Evolutionary conservation across 2,888 invertebrate species (phyloP), one percentile per base, ranked within the genome.

Genomic region (Campaea margaritaria): DNA sequence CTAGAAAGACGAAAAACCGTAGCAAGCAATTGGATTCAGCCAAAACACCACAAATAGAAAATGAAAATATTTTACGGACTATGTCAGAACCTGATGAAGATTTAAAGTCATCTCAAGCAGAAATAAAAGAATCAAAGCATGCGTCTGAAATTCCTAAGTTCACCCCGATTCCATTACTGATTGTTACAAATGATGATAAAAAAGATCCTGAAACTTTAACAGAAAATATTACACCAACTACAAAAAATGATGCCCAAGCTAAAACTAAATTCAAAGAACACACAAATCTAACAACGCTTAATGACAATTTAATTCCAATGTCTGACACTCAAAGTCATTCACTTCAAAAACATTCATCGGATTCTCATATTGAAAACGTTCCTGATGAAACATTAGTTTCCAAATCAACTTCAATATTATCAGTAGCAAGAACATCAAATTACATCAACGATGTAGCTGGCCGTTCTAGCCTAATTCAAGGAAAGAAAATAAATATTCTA

Each of bases 1-100:
- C 79, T 36, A 83, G 76, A 74, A 73, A 67, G 39, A 43, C 50
- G n/a, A 61, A 66, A 16, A 63, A 61, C 27, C 36, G 57, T 36
- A 55, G 64, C 28, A 69, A 71, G 38, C 52, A 60, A 56, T 45
- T n/a, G 34, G 44, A 53, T 42, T 2, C 8, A 27, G 54, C 62
- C 27, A 42, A 45, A 16, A 52, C 62, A 13, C 11, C 47, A 16
- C 58, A 58, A 42, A 46, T 48, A 43, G 52, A 67, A 31, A 31
- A 13, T n/a, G 8, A 39, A 21, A 45, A 53, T 31, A 12, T 15
- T 42, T 47, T 28, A 38, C 39, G 3, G 2, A 31, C 31, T 10
- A 34, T 16, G 2, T 13, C 31, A 38, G 8, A 36, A 9, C 5
- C 11, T 16, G 38, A 38, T 13, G 38, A 16, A 0, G 16, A 38